These are phyloP conservation scores for Eulacestoma nigropectus DNA, from an alignment of 2,113 vertebrate species.

Conservation along the genomic window DNA sequence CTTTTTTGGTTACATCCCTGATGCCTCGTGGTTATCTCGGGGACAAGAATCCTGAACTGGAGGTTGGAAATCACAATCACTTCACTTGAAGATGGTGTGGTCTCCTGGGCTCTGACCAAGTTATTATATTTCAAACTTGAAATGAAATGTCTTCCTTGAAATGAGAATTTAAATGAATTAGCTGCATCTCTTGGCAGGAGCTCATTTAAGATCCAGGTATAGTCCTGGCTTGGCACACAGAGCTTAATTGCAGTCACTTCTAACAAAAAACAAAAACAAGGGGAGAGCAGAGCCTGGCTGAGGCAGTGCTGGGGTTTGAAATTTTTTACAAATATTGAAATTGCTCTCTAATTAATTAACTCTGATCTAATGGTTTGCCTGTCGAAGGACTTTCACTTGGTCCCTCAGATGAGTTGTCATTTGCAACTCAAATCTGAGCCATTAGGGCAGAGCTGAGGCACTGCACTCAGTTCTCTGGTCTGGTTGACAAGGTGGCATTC, in stretches of 20 bases:
- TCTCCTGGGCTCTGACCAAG: constrained; percentile 32
- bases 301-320: background rate
- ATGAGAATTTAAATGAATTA: constrained; percentile 54
- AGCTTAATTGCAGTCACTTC: constrained; percentile 19
- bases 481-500: rapidly evolving
- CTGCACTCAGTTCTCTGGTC: background rate
- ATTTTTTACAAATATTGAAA: background rate
- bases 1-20: background rate
- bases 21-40: rapidly evolving
- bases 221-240: constrained; percentile 16
- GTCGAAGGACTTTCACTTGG: background rate
- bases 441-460: rapidly evolving
- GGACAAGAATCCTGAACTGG: background rate
- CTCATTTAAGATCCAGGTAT: constrained; percentile 21
- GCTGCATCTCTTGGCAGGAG: background rate
- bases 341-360: constrained; percentile 33
- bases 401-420: background rate
- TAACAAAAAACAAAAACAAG: background rate
- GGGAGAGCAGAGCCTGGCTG: background rate
- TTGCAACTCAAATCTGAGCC: background rate
- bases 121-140: constrained; percentile 31
- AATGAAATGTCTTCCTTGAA: constrained; percentile 38
- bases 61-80: background rate
- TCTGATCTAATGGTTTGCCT: background rate
- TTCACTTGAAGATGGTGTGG: background rate